Conservation (phyloP, 2,888 invertebrate species). For the Nephrotoma appendiculata region DNA sequence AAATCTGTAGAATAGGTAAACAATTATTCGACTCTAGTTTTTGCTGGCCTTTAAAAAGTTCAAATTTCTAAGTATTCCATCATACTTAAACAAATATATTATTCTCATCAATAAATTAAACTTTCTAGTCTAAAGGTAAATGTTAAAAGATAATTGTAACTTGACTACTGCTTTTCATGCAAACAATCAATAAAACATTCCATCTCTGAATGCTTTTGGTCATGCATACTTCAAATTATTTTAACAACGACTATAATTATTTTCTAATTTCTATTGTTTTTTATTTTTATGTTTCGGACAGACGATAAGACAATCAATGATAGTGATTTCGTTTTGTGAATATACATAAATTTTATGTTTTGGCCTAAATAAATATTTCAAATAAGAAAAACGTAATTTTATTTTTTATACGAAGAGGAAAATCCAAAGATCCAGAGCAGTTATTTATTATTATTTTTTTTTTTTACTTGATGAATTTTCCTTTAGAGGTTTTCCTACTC, state of each 20-base stretch:
- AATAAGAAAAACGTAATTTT: neutral
- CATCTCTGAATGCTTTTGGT: neutral
- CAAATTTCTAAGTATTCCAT: too few relatives aligned
- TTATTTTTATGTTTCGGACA: neutral
- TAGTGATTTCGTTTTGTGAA: neutral
- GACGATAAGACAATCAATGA: neutral
- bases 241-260: neutral
- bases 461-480: neutral
- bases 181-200: neutral
- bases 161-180: neutral
- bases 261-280: neutral
- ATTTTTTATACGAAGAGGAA: neutral
- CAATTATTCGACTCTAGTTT: too few relatives aligned
- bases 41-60: too few relatives aligned
- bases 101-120: too few relatives aligned
- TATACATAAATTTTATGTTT: neutral
- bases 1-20: too few relatives aligned
- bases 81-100: too few relatives aligned
- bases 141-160: too few relatives aligned
- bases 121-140: too few relatives aligned
- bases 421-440: neutral
- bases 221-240: neutral
- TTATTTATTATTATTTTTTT: neutral
- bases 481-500: neutral
- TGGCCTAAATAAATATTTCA: neutral